Evolutionary conservation across 2,113 vertebrate genomes (phyloP), one percentile per base, ranked within the genome.

Genomic region (Ceyx cyanopectus): DNA sequence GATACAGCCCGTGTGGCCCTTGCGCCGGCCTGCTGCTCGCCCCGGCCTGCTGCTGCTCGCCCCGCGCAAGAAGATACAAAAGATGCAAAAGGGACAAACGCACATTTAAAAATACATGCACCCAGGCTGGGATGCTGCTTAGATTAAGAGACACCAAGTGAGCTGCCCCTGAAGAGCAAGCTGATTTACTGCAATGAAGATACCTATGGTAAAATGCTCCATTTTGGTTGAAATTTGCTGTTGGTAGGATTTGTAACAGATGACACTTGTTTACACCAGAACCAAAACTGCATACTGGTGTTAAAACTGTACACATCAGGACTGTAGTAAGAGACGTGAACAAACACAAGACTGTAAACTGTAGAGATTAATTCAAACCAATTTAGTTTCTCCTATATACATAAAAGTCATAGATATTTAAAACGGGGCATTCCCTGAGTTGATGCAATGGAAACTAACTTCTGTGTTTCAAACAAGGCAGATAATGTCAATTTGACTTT

Each of bases 1-100:
- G 95, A 72, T 80, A 95, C 94, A 90, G 94, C 90, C 93, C 79
- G 94, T 87, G 82, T 5, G 94, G 97, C 94, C 94, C 85, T 93
- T 61, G 81, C 73, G 30, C 95, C 81, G 85, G 98, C 97, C 98
- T 96, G 96, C 94, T 97, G 95, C 85, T 97, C 93, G 66, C 87
- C 61, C 74, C 6, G 27, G 37, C 37, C 37, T 37, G 37, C 37
- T 37, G 37, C 37, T 32, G 11, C 77, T 70, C 22, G 1, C 57
- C 17, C 37, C 77, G 56, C 17, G 5, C 13, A 67, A 92, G 37
- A 20, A 7, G 72, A 87, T 48, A 46, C 50, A 75, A 61, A 81
- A 76, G 12, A 30, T 3, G 30, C 34, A 65, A 66, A 27, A 29
- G 48, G 61, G 32, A 84, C 51, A 78, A 58, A 62, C 34, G 5